Base-by-base conservation (phyloP, 2,888 invertebrate genomes). In the Notocelia uddmanniana region DNA sequence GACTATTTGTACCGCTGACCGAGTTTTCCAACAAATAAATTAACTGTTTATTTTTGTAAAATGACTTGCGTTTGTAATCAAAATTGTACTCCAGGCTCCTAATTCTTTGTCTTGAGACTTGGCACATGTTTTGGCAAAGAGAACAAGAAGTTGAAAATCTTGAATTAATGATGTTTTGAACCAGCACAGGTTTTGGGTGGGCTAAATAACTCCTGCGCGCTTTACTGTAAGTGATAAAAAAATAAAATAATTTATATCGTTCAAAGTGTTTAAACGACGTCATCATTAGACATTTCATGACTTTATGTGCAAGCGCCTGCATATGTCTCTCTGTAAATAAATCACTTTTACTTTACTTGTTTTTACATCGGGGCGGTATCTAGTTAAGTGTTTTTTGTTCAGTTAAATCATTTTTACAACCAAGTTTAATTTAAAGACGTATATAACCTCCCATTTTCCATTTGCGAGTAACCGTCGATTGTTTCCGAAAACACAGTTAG, bases 401-500 rank as follows among this genome's bases (percentile, higher is more conserved):
- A 8, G 31, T 31, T 31, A 31, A 31, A 31, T 6, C 5, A 5
- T 31, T 31, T 31, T 6, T 2, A 31, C 31, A n/a, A n/a, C n/a
- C n/a, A n/a, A n/a, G n/a, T n/a, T 2, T 15, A 21, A 5, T 8
- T 15, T 19, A 21, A 34, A 37, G 23, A 63, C n/a, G 54, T 37
- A 52, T 34, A 34, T 11, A 58, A 18, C 45, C 63, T 34, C 34
- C 34, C 31, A 37, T 54, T 64, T 34, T 37, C 34, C 23, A 37
- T 54, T 59, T 41, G 50, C 37, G 21, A 45, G 31, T 34, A 48
- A 68, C n/a, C 50, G 55, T 68, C 72, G 62, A 70, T 72, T 31
- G 72, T 68, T 72, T 57, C 55, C 62, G 0, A 70, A 64, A 59
- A 55, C 18, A 62, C 55, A 57, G 62, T 62, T 62, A 68, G 34